phyloP scores from a whole-genome alignment of 1,140 invertebrate genomes.

The Sinella curviseta region DNA sequence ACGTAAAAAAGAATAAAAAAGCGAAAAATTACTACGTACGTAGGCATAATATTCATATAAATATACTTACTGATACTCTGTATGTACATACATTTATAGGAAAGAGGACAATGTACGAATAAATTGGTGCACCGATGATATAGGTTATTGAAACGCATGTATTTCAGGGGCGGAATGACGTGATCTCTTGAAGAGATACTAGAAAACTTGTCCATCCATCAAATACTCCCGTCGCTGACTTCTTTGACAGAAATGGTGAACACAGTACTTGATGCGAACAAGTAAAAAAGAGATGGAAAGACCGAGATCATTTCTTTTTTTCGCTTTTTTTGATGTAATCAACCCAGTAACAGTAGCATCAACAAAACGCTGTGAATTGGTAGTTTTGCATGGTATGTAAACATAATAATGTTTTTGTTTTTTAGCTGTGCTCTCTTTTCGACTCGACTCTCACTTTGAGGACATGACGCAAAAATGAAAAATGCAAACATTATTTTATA shows the following conservation, averaged over 20 bases:
- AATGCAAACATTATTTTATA: too few species aligned
- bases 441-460: too few species aligned
- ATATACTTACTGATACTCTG: background rate
- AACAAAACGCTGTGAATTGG: too few species aligned
- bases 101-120: background rate
- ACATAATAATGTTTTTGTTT: too few species aligned
- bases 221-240: slow-evolving; percentile 42
- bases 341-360: too few species aligned
- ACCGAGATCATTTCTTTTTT: too few species aligned
- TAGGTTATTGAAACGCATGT: slow-evolving; percentile 15
- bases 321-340: too few species aligned
- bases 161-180: slow-evolving; percentile 42
- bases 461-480: too few species aligned
- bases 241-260: slow-evolving; percentile 42
- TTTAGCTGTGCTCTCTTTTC: too few species aligned
- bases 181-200: slow-evolving; percentile 47
- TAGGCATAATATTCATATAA: too few species aligned
- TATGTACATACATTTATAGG: background rate
- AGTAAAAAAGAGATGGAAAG: too few species aligned
- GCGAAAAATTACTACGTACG: background rate
- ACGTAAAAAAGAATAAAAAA: background rate
- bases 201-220: slow-evolving; percentile 48
- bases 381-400: too few species aligned
- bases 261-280: background rate
- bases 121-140: background rate